Evolutionary conservation across 2,797 vertebrate species (phyloP).

Genomic region (Xiphophorus birchmanni): DNA sequence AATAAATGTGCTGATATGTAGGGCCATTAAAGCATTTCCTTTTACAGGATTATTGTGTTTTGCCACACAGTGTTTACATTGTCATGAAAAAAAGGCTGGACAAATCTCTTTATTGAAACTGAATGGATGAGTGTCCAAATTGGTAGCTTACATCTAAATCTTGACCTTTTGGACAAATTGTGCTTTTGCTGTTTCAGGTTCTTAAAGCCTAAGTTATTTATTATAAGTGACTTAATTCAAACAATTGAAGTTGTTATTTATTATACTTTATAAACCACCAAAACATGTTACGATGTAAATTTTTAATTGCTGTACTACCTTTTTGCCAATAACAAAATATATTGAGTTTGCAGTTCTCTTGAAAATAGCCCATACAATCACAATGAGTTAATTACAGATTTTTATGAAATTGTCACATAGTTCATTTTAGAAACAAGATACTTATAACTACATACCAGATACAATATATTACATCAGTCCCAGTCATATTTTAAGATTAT

Average conservation of each 20-base stretch:
- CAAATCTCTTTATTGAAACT: background rate
- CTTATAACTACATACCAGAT: background rate
- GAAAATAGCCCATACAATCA: background rate
- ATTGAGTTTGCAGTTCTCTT: background rate
- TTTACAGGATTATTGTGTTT: background rate
- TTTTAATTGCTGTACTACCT: background rate
- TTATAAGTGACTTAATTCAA: background rate
- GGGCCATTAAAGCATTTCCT: background rate
- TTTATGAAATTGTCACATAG: background rate
- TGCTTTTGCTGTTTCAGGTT: background rate
- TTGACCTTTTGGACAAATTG: background rate
- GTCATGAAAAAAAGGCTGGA: background rate
- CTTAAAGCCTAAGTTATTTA: background rate
- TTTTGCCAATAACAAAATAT: background rate
- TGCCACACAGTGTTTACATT: background rate
- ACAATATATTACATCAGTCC: constrained; percentile 19
- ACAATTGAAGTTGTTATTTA: background rate
- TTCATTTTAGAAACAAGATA: background rate
- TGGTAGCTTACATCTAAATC: background rate
- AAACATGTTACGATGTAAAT: background rate
- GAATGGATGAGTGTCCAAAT: background rate
- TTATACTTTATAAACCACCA: background rate
- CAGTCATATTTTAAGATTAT: constrained; percentile 15
- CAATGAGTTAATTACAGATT: background rate
- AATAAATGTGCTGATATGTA: too few relatives aligned